Base-by-base conservation (phyloP, 1,140 invertebrate species). In the Hestina assimilis region DNA sequence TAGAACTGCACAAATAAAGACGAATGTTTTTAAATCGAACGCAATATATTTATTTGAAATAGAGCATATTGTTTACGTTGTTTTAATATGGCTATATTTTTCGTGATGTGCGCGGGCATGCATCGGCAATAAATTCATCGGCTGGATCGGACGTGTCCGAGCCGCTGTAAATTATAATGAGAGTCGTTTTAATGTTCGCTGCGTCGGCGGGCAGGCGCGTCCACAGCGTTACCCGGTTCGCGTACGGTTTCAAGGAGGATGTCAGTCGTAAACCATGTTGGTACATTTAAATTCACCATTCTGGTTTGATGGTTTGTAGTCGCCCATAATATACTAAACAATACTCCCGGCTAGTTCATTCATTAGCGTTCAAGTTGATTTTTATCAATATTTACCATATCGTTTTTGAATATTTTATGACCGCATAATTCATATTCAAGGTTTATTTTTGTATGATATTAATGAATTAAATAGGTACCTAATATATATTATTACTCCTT, bases 1-100 rank as follows among this genome's bases (percentile, higher is more conserved):
- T 20, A 95, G 87, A 80, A 94, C 93, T 94, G 87, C 29, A 70
- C 67, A 62, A 69, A 76, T 70, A 81, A 62, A 67, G 59, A 64
- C 42, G 45, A 19, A 57, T 55, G 46, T 58, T 45, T 33, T 23
- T 50, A 50, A 50, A 33, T 23, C 24, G 20, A 31, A 23, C 12
- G 41, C 47, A 24, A 59, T 51, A 43, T 53, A 59, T 59, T 53
- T 21, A 15, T 57, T 55, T 47, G 57, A 38, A 8, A 20, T 38
- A 19, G 26, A 31, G 46, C 41, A 60, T 35, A 42, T 35, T 58
- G 56, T 66, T 75, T 58, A 63, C 65, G 68, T 69, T 53, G 68
- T 79, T 75, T 72, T 75, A 79, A 75, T 72, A 74, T 68, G 63
- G 61, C 59, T 70, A 75, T 75, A 68, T 79, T 76, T 81, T 76